Evolutionary conservation across 2,797 vertebrate species (phyloP).

Genomic region (Pipistrellus nathusii): DNA sequence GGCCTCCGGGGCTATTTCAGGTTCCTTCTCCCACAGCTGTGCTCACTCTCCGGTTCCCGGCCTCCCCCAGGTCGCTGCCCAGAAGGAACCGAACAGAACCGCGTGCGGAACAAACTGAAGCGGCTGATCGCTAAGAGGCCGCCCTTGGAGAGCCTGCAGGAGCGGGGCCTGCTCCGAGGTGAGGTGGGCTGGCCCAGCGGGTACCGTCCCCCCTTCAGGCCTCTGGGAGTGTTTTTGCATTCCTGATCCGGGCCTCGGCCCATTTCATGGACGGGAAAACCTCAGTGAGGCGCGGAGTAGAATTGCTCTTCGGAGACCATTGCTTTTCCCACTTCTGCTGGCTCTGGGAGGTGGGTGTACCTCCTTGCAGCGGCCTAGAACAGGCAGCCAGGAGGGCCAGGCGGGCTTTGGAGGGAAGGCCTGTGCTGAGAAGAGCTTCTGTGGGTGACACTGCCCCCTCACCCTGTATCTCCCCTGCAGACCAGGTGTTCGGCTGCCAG

Average conservation of each 20-base stretch:
- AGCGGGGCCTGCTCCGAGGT: constrained; percentile 92
- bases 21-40: rapidly evolving
- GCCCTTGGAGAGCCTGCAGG: constrained; percentile 93
- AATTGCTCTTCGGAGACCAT: background rate
- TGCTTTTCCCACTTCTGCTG: background rate
- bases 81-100: constrained; percentile 89
- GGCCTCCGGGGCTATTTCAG: background rate
- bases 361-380: background rate
- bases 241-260: background rate
- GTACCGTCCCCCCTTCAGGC: background rate
- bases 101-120: constrained; percentile 93
- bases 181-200: constrained; percentile 81
- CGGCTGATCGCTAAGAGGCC: constrained; percentile 94
- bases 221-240: background rate
- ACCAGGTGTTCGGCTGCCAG: constrained; percentile 96
- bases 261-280: background rate
- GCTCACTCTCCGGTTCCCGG: background rate
- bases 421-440: background rate
- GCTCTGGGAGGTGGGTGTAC: background rate
- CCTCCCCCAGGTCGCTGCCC: constrained; percentile 71
- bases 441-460: background rate
- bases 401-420: background rate
- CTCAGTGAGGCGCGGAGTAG: background rate
- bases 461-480: constrained; percentile 82
- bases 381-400: background rate